These are phyloP conservation scores for Leptinotarsa defecta DNA, from an alignment of 1,140 invertebrate species.

Conservation along the genomic window DNA sequence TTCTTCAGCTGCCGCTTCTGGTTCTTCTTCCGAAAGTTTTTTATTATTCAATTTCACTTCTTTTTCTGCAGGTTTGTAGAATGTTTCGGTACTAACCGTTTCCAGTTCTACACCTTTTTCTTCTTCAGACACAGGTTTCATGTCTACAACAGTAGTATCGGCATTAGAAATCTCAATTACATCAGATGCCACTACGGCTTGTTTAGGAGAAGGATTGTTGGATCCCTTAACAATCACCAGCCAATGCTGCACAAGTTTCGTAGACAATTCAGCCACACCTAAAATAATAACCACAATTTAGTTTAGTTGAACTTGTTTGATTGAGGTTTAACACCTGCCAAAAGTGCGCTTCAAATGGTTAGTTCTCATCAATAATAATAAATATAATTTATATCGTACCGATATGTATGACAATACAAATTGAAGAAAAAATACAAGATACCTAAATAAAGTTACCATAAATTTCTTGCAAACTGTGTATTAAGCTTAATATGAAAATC, in stretches of 20 bases:
- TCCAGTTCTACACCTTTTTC: conserved; percentile 30
- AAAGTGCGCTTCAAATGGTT: too few relatives aligned
- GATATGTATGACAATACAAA: too few relatives aligned
- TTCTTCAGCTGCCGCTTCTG: conserved; percentile 37
- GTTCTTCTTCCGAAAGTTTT: conserved; percentile 58
- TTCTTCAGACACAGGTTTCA: not conserved
- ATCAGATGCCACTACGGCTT: not conserved
- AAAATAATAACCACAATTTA: conserved; percentile 28
- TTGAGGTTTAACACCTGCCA: too few relatives aligned
- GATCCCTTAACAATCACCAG: conserved; percentile 75
- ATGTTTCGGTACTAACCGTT: conserved; percentile 51
- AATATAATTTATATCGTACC: too few relatives aligned
- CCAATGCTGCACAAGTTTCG: conserved; percentile 88
- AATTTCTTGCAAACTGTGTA: too few relatives aligned
- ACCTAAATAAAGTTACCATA: too few relatives aligned
- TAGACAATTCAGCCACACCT: conserved; percentile 64
- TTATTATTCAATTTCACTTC: conserved; percentile 75
- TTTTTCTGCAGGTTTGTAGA: conserved; percentile 72
- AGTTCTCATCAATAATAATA: too few relatives aligned
- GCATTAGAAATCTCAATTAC: not conserved
- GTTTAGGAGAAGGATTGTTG: not conserved
- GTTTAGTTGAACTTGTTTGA: not conserved
- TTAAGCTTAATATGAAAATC: too few relatives aligned
- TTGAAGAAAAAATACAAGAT: too few relatives aligned
- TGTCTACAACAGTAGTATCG: not conserved